phyloP scores from a whole-genome alignment of 2,113 vertebrate species.

The Nyctereutes procyonoides region DNA sequence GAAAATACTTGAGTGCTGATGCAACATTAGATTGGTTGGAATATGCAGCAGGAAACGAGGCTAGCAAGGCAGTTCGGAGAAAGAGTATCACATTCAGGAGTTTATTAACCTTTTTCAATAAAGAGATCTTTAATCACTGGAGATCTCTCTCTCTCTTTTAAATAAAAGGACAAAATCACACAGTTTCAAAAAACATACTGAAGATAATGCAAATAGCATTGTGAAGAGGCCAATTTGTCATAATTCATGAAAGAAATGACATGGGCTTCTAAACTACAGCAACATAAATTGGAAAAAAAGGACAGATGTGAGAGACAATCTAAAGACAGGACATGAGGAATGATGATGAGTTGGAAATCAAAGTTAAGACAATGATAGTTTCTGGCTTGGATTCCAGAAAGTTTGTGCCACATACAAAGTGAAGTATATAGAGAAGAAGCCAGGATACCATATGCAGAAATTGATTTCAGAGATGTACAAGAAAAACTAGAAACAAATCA shows the following conservation, averaged over 20 bases:
- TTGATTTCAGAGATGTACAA: conserved; percentile 30
- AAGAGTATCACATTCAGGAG: not conserved
- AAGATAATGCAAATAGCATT: conserved; percentile 6
- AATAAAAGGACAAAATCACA: not conserved
- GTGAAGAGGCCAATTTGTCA: not conserved
- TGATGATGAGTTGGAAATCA: not conserved
- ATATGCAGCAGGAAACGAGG: not conserved
- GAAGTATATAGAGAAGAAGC: conserved; percentile 12
- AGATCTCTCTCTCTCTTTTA: not conserved
- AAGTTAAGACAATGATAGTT: not conserved
- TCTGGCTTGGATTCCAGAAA: conserved; percentile 24
- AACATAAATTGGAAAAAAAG: conserved; percentile 20
- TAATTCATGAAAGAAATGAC: not conserved
- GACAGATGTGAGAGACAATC: not conserved
- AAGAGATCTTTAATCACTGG: not conserved
- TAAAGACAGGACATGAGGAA: not conserved
- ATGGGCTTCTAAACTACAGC: not conserved
- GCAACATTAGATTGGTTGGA: not conserved
- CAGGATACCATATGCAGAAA: not conserved
- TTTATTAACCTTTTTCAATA: not conserved
- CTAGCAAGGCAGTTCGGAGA: not conserved
- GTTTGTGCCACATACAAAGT: not conserved
- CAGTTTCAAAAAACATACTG: not conserved
- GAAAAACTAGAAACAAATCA: not conserved
- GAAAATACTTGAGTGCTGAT: not conserved